phyloP scores from a whole-genome alignment of 2,113 vertebrate genomes.

The Callipepla squamata region DNA sequence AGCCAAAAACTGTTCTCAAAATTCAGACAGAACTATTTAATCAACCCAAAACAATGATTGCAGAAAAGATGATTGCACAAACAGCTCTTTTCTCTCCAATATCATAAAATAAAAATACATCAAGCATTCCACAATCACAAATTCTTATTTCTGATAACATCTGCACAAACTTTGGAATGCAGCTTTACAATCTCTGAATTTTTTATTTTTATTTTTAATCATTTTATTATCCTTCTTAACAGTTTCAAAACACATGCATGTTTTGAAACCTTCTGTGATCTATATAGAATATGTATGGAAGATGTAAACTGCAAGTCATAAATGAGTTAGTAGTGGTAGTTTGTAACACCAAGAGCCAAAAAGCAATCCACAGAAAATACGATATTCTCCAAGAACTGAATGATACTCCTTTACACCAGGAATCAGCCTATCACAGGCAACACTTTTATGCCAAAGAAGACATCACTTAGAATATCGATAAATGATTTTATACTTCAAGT shows the following conservation, averaged over 20 bases:
- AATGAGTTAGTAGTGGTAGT: background rate
- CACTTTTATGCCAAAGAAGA: background rate
- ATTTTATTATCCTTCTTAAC: background rate
- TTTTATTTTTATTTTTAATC: background rate
- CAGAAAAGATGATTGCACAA: background rate
- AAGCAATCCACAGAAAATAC: background rate
- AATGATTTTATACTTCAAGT: background rate
- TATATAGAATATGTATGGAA: background rate
- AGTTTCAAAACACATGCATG: background rate
- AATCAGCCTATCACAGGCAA: background rate
- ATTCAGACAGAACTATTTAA: background rate
- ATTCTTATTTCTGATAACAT: background rate
- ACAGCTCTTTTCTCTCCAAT: background rate
- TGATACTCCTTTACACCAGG: background rate
- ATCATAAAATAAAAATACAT: background rate
- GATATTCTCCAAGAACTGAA: background rate
- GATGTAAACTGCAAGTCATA: background rate
- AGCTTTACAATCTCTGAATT: background rate
- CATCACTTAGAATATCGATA: background rate
- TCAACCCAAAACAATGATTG: background rate
- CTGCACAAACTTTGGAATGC: background rate
- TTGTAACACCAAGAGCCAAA: background rate
- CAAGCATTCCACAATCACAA: background rate
- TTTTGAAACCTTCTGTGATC: background rate
- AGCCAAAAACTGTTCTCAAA: constrained; percentile 13